Evolutionary conservation across 2,888 invertebrate genomes (phyloP), one percentile per base, ranked within the genome.

Genomic region (Aricia artaxerxes): DNA sequence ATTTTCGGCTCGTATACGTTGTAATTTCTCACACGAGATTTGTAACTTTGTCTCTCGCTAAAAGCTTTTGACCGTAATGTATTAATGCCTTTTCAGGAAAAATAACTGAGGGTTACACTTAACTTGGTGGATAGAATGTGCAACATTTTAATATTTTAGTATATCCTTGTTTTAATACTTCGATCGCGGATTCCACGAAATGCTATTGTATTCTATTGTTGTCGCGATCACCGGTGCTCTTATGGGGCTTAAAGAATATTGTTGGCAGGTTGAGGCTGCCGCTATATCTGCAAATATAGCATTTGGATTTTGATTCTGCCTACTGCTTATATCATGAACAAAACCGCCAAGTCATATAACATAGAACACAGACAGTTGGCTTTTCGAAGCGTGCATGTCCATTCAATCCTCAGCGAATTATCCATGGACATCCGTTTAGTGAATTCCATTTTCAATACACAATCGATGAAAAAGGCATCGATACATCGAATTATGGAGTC

Each of bases 401-500:
- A 75, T 75, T 75, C 31, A 49, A 44, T 75, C 24, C 76, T 57
- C 16, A 35, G 35, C 53, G 57, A 35, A 53, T 53, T 35, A 75
- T 16, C 76, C 16, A 31, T 35, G 11, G n/a, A 35, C 6, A 57
- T 57, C 49, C 53, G 5, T 76, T 76, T 76, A 53, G 35, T 2
- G 35, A 16, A 76, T 76, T 53, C 53, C 76, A 53, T 76, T 76
- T 76, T 76, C 76, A 57, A 76, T 76, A 76, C 35, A 75, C 75
- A 76, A 76, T 76, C 76, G 53, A 76, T 57, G 53, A 53, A 76
- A 76, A 57, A 76, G 76, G 76, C 76, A 76, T 76, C 76, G 76
- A 57, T 76, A 76, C 76, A 76, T 76, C 57, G 57, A 76, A 76
- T 76, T 57, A 76, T 38, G 16, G 76, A 72, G 35, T 49, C 69